Conservation (phyloP, 1,140 invertebrate genomes). For the Sycophila sp. region DNA sequence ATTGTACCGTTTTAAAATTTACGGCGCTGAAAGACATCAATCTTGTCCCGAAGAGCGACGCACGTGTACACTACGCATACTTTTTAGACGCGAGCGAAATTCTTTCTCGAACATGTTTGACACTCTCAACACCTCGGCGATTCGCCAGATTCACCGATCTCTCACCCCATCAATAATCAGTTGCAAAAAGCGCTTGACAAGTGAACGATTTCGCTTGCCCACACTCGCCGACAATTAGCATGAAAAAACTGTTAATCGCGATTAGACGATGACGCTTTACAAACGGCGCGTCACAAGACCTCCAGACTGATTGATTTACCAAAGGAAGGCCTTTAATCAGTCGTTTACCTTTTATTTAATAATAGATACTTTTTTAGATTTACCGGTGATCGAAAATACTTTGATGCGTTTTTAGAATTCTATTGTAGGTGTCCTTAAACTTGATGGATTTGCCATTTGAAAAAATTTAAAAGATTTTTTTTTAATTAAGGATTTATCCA, state of each 20-base stretch:
- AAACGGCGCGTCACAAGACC: too few relatives aligned
- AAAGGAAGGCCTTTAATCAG: too few relatives aligned
- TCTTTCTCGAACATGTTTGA: neutral
- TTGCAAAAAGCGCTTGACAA: slow-evolving; percentile 1
- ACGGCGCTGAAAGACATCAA: slow-evolving; percentile 3
- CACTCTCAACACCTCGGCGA: neutral
- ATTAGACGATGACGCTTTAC: too few relatives aligned
- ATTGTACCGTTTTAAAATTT: slow-evolving; percentile 16
- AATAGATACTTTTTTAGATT: too few relatives aligned
- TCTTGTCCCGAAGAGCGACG: neutral
- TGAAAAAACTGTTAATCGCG: neutral
- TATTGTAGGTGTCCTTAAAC: too few relatives aligned
- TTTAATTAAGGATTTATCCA: too few relatives aligned
- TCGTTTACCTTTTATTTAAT: too few relatives aligned
- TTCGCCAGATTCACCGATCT: neutral
- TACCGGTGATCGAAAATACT: too few relatives aligned
- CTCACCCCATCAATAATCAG: neutral
- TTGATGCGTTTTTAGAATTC: too few relatives aligned
- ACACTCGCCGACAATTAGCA: neutral
- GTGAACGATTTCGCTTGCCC: neutral
- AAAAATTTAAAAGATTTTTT: too few relatives aligned
- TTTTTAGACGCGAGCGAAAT: neutral
- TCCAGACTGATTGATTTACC: too few relatives aligned
- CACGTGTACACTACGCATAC: neutral
- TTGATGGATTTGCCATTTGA: too few relatives aligned